Evolutionary conservation across 1,140 invertebrate species (phyloP), one percentile per base, ranked within the genome.

Genomic region (Gonioctena quinquepunctata): DNA sequence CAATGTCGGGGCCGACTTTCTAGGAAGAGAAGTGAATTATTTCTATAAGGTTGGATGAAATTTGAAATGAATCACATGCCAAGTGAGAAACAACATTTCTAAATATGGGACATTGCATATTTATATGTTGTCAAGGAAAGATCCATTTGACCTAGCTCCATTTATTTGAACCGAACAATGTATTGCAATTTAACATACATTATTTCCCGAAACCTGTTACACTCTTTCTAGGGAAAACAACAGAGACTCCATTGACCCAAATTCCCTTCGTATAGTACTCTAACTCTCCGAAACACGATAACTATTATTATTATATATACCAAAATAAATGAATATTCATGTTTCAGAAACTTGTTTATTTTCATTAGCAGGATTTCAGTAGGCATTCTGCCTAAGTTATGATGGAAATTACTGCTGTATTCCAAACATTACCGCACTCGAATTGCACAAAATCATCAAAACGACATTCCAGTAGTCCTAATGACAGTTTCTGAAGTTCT

Each of bases 381-480:
- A 42, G 33, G 33, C 16, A 42, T 42, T 1, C 13, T n/a, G 3
- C 11, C 33, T 42, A n/a, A 42, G 33, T n/a, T 42, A 42, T 42
- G 11, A 11, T n/a, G 13, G 16, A 1, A 42, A 42, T 42, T 8
- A 42, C 33, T 42, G 13, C 5, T 13, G 16, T 42, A 42, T 42
- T 42, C 33, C 33, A 42, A n/a, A 42, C 33, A 42, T 42, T 42
- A 42, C 33, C 33, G 13, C 13, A 42, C 19, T 54, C 18, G 50
- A 54, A 54, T 54, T 54, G 52, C 52, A 54, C 19, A 54, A 54
- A 54, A 54, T 54, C 52, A 54, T 54, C 52, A 54, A 54, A 54
- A 54, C 52, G 52, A 18, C 52, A 54, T 54, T 18, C 52, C 2
- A 54, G 52, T 8, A 54, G 18, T 22, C 52, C 52, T 54, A 54